Evolutionary conservation across 92 coral and sea anemone species (phyloP).

Genomic region (Paragorgia papillata): DNA sequence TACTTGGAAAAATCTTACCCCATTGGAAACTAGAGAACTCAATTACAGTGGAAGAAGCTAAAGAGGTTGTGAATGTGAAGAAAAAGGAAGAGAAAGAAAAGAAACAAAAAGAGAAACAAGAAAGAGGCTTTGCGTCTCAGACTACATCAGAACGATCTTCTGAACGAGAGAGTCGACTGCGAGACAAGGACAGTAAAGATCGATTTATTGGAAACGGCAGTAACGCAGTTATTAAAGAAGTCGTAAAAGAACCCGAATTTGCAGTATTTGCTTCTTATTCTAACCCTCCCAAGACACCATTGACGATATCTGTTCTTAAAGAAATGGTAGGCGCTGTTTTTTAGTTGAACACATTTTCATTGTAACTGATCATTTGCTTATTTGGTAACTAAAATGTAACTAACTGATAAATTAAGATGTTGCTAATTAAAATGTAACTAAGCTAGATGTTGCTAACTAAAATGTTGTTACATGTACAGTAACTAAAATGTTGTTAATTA

Average conservation of each 20-base stretch:
- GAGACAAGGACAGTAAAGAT: conserved; percentile 32
- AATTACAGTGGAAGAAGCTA: conserved; percentile 76
- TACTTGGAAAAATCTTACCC: conserved; percentile 78
- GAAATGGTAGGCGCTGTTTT: conserved; percentile 72
- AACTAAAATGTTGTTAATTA: no score
- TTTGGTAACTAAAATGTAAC: no score
- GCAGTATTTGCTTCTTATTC: conserved; percentile 93
- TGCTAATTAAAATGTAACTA: no score
- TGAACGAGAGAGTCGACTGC: conserved; percentile 19
- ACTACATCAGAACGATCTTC: conserved; percentile 26
- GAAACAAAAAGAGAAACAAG: conserved; percentile 63
- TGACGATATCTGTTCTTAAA: conserved; percentile 79
- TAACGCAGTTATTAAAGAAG: conserved; percentile 12
- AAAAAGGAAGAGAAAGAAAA: conserved; percentile 60
- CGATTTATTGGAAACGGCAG: conserved; percentile 26
- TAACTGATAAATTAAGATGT: no score
- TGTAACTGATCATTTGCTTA: no score
- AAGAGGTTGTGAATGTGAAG: conserved; percentile 50
- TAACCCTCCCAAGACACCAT: conserved; percentile 79
- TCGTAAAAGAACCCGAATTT: conserved; percentile 78
- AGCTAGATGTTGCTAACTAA: no score
- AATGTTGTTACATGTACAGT: no score
- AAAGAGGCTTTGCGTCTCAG: conserved; percentile 32
- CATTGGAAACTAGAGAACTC: conserved; percentile 96
- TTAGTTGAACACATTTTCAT: background rate